A percentile compares a stretch with the other conserved stretches of the same genome.
Evolutionary conservation across 2,113 vertebrate genomes (phyloP).

Genomic region (Onychorhynchus coronatus): DNA sequence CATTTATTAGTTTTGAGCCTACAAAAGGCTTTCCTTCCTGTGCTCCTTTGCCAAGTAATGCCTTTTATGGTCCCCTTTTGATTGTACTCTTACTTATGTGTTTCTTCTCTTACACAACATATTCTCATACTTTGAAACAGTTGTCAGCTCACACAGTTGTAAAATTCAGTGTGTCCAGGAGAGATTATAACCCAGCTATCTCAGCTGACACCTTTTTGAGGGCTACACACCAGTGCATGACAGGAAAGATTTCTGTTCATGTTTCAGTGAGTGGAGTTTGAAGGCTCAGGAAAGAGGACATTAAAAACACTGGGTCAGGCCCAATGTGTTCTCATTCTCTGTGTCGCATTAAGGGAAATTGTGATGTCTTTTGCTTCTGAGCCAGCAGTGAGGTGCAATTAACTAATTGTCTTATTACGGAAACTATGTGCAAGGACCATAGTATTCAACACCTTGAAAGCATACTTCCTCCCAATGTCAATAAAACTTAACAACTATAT

Average conservation of each 20-base stretch:
- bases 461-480: background rate
- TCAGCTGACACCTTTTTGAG: background rate
- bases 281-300: background rate
- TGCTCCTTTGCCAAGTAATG: fast-evolving
- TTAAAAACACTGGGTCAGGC: background rate
- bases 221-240: fast-evolving
- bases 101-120: background rate
- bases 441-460: background rate
- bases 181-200: background rate
- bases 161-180: background rate
- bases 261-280: background rate
- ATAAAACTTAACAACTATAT: background rate
- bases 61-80: background rate
- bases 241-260: background rate
- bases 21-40: background rate
- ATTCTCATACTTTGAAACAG: background rate
- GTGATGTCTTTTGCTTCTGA: background rate
- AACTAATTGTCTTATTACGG: background rate
- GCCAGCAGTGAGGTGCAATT: background rate
- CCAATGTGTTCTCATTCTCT: background rate
- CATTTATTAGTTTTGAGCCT: background rate
- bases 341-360: background rate
- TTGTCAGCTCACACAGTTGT: background rate
- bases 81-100: background rate
- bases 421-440: background rate